These are phyloP conservation scores for Cheilinus undulatus DNA, from an alignment of 2,113 vertebrate genomes.

Conservation along the genomic window DNA sequence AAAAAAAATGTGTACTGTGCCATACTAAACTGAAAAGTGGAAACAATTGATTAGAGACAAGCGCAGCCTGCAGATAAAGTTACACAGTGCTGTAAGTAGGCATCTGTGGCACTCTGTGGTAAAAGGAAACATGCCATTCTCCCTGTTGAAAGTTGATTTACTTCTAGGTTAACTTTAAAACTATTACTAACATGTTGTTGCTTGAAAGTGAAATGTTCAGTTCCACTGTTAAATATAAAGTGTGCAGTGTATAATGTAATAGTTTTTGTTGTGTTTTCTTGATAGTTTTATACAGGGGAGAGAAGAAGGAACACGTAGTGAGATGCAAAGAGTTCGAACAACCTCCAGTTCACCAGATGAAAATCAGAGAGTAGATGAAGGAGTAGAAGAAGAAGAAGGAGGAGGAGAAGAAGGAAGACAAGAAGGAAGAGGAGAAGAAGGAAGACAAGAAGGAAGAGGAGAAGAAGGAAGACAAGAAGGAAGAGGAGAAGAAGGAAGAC, in stretches of 20 bases:
- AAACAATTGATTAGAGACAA: too few species aligned
- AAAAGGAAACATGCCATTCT: too few species aligned
- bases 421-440: not conserved
- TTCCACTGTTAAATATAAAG: not conserved
- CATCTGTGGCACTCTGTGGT: too few species aligned
- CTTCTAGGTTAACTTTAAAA: too few species aligned
- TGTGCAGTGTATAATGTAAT: not conserved
- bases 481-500: not conserved
- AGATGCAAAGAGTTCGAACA: not conserved
- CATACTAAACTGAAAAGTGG: too few species aligned
- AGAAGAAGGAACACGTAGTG: accelerated
- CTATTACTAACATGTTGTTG: too few species aligned
- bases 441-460: not conserved
- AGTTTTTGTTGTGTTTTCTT: not conserved
- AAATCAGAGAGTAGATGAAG: not conserved
- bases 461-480: not conserved
- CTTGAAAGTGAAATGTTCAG: not conserved
- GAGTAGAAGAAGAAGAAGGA: not conserved
- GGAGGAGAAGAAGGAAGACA: not conserved
- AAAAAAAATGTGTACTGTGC: too few species aligned
- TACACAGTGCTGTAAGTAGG: too few species aligned
- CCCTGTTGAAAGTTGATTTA: too few species aligned
- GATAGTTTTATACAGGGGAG: not conserved
- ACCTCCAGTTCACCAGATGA: not conserved
- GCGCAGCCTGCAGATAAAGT: too few species aligned